Evolutionary conservation across 2,113 vertebrate genomes (phyloP), one percentile per base, ranked within the genome.

Genomic region (Acanthochromis polyacanthus): DNA sequence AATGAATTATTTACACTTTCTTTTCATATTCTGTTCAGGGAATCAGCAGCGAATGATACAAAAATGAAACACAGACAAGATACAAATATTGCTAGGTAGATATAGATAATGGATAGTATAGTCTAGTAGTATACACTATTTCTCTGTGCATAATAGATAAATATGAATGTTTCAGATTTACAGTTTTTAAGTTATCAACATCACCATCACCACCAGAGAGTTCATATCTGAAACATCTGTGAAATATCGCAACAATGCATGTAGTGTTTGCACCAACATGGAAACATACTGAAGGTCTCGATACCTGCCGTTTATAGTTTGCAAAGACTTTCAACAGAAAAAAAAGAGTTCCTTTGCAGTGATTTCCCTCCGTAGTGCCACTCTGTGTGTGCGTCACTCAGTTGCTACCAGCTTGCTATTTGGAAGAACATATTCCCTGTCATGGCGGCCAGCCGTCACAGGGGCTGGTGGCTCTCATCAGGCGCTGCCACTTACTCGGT

Each of bases 361-460:
- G 19, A 80, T 73, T 78, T 71, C 46, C 56, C 59, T 71, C 69
- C 56, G 58, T 20, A 51, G 75, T 84, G 80, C 71, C 71, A 60
- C 38, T 61, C 56, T 51, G 85, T 75, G 85, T 94, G 92, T 86
- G 89, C 93, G 85, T 96, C 95, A 94, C 93, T 95, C 95, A 93
- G 90, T 94, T 91, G 92, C 93, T 93, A 96, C 95, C 94, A 96
- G 95, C 95, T 95, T 97, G 96, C 96, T 95, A 96, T 95, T 91
- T 91, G 96, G 94, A 95, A 95, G 96, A 97, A 97, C 97, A 98
- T 98, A 97, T 97, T 97, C 96, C 96, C 95, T 95, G 96, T 96
- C 95, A 94, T 94, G 88, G 94, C 87, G 95, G 94, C 94, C 96
- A 96, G 94, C 95, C 95, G 95, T 96, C 96, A 96, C 92, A 94